Conservation (phyloP, 2,113 vertebrate species). For the Butorides virescens region DNA sequence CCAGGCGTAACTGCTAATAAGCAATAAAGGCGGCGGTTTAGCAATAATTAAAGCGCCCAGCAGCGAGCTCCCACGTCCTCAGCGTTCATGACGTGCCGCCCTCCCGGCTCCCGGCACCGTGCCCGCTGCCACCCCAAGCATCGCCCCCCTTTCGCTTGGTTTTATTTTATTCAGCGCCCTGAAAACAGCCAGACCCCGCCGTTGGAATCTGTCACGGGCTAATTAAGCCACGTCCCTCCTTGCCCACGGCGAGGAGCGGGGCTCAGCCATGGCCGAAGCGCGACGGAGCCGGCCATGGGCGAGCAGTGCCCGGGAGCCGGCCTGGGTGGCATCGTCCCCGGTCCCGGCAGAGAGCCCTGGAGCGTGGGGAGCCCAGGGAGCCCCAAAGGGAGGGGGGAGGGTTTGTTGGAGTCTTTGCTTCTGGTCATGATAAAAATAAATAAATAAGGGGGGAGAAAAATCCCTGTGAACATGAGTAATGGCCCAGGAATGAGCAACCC, state of each 20-base stretch:
- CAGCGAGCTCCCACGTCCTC: constrained; percentile 8
- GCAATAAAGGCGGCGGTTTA: constrained; percentile 37
- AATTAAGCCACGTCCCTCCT: background rate
- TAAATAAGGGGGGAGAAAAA: constrained; percentile 43
- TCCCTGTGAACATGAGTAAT: constrained; percentile 77
- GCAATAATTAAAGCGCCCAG: constrained; percentile 67
- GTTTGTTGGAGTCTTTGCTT: background rate
- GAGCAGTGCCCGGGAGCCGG: rapidly evolving
- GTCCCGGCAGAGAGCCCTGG: rapidly evolving
- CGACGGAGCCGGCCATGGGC: rapidly evolving
- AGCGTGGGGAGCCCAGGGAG: rapidly evolving
- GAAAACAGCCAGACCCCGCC: background rate
- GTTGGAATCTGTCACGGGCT: background rate
- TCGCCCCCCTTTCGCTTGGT: background rate
- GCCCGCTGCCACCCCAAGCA: background rate
- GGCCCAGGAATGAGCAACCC: constrained; percentile 73
- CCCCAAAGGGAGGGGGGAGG: background rate
- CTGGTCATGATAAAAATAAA: constrained; percentile 16
- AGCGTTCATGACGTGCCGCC: background rate
- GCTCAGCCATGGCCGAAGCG: rapidly evolving
- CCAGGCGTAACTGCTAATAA: constrained; percentile 52
- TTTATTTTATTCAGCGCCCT: background rate
- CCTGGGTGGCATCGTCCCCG: rapidly evolving
- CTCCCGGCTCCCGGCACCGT: rapidly evolving
- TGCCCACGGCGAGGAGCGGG: background rate